Evolutionary conservation across 2,888 invertebrate species (phyloP).

Genomic region (Thera britannica): DNA sequence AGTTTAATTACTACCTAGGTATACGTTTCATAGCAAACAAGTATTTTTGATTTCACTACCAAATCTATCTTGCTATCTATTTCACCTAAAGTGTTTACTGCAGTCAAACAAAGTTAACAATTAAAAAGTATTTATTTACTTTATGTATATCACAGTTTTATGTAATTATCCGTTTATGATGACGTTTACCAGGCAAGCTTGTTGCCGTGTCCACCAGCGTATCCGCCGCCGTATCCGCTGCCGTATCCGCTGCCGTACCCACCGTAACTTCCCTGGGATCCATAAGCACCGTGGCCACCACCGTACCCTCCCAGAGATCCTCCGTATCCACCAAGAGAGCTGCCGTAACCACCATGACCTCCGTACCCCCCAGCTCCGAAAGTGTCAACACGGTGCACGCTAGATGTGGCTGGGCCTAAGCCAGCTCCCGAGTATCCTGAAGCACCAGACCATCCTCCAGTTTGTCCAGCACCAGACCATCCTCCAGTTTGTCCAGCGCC

Average conservation of each 20-base stretch:
- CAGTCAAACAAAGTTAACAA: neutral
- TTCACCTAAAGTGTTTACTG: no score
- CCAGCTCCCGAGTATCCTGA: slow-evolving; percentile 27
- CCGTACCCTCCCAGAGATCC: slow-evolving; percentile 30
- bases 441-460: slow-evolving; percentile 34
- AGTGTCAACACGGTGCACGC: slow-evolving; percentile 42
- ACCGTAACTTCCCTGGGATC: slow-evolving; percentile 25
- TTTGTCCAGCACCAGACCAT: neutral
- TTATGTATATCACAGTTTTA: slow-evolving; percentile 37
- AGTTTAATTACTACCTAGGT: no score
- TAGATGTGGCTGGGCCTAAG: slow-evolving; percentile 48
- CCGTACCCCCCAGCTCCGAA: slow-evolving; percentile 30
- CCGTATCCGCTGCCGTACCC: slow-evolving; percentile 36
- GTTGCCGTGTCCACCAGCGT: slow-evolving; percentile 33
- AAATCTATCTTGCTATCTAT: no score
- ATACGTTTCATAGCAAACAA: no score
- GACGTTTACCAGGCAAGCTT: slow-evolving; percentile 38
- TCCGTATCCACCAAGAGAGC: slow-evolving; percentile 31
- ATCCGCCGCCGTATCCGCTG: slow-evolving; percentile 17
- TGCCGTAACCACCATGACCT: slow-evolving; percentile 24
- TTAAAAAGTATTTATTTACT: slow-evolving; percentile 30
- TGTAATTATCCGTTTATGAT: neutral
- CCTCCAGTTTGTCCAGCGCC: slow-evolving; percentile 15
- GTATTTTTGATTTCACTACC: no score
- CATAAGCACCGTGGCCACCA: slow-evolving; percentile 19